phyloP scores from a whole-genome alignment of 1,140 invertebrate genomes.

The Macrostomum lignano region DNA sequence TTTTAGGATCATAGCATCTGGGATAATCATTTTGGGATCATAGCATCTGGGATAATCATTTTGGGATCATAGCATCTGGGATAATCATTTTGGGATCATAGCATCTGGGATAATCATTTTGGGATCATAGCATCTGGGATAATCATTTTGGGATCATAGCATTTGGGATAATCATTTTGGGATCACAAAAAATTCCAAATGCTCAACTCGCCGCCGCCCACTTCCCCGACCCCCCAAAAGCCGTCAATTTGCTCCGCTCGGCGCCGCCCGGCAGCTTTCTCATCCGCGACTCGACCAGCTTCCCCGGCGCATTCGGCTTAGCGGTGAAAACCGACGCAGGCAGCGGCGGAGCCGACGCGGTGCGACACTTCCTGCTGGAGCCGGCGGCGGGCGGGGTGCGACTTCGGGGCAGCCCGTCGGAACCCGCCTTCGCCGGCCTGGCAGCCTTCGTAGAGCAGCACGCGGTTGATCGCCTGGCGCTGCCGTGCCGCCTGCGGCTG shows the following conservation, averaged over 20 bases:
- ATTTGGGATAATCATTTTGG: no score
- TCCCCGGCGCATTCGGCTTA: conserved; percentile 79
- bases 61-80: no score
- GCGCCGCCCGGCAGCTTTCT: conserved; percentile 70
- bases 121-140: no score
- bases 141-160: no score
- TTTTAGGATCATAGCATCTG: no score
- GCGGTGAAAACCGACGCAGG: conserved; percentile 59
- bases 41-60: no score
- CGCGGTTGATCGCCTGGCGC: conserved; percentile 65
- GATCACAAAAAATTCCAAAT: no score
- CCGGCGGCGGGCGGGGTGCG: conserved; percentile 70
- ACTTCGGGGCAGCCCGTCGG: conserved; percentile 74
- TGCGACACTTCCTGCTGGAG: conserved; percentile 85
- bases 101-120: no score
- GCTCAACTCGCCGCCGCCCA: no score
- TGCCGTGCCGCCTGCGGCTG: conserved; percentile 58
- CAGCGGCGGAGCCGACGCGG: conserved; percentile 38
- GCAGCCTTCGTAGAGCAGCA: conserved; percentile 91
- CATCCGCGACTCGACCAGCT: conserved; percentile 68
- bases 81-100: no score
- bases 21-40: no score
- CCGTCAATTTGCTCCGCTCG: conserved; percentile 57
- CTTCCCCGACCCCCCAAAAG: not conserved
- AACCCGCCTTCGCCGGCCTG: conserved; percentile 79